These are phyloP conservation scores for Platygyra sinensis DNA, from an alignment of 64 coral and sea anemone species.

Conservation along the genomic window DNA sequence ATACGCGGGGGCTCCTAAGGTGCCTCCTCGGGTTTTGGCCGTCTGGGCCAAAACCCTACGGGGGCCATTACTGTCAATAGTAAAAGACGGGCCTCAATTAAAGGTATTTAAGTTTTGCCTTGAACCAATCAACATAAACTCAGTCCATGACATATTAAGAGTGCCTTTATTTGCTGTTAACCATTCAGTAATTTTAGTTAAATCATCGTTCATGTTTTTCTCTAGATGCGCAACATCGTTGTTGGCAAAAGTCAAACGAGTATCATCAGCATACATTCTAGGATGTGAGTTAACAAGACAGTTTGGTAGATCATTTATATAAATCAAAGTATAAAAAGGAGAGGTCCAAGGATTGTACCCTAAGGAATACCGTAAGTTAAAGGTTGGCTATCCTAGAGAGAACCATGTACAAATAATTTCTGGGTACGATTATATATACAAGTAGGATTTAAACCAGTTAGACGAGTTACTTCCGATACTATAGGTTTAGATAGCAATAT, in stretches of 20 bases:
- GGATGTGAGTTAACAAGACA: slow-evolving; percentile 31
- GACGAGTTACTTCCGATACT: slow-evolving; percentile 11
- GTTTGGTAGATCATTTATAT: slow-evolving; percentile 52
- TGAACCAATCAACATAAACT: no score
- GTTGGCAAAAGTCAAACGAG: slow-evolving; percentile 16
- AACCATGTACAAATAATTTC: slow-evolving; percentile 49
- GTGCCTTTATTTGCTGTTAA: no score
- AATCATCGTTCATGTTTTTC: background rate
- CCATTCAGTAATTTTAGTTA: no score
- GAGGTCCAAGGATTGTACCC: slow-evolving; percentile 40
- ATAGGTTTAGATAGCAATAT: slow-evolving; percentile 34
- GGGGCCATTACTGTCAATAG: no score
- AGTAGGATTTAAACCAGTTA: slow-evolving; percentile 16
- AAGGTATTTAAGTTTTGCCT: no score
- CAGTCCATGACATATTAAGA: no score
- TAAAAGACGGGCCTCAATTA: no score
- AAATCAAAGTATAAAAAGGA: slow-evolving; percentile 52
- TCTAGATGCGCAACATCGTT: background rate
- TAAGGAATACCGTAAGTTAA: slow-evolving; percentile 36
- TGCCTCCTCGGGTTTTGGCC: no score
- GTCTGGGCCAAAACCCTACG: no score
- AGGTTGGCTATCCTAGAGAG: slow-evolving; percentile 7
- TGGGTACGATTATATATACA: slow-evolving; percentile 49
- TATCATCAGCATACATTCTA: slow-evolving; percentile 59
- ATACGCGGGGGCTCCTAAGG: no score